Evolutionary conservation across 1,140 invertebrate genomes (phyloP).

Genomic region (Saccostrea echinata): DNA sequence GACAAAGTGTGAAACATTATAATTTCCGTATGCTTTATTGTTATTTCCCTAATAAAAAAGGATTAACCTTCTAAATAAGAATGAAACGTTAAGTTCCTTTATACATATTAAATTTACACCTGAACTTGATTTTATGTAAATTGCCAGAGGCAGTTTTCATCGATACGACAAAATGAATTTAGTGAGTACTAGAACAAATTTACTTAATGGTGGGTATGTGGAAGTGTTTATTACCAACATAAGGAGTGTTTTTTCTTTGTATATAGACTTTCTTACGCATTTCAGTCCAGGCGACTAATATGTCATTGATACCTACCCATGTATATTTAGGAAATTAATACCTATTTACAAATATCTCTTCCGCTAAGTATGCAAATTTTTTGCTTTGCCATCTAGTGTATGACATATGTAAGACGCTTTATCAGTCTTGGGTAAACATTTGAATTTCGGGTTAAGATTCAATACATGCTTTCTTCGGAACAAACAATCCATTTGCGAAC

Average conservation of each 20-base stretch:
- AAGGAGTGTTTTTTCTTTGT: not conserved
- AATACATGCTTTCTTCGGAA: not conserved
- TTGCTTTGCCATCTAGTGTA: not conserved
- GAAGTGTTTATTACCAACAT: constrained; percentile 1
- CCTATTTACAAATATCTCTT: not conserved
- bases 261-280: not conserved
- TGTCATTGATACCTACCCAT: not conserved
- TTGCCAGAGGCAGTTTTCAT: not conserved
- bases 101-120: not conserved
- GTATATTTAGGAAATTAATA: constrained; percentile 14
- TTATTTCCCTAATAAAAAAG: not conserved
- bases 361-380: not conserved
- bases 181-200: not conserved
- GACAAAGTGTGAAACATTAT: not conserved
- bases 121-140: not conserved
- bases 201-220: not conserved
- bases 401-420: not conserved
- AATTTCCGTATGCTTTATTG: not conserved
- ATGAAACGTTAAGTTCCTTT: not conserved
- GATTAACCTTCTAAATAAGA: not conserved
- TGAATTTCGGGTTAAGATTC: constrained; percentile 9
- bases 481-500: constrained; percentile 20
- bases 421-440: constrained; percentile 8
- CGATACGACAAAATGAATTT: not conserved
- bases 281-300: not conserved